Conservation (phyloP, 2,888 invertebrate genomes). For the Altica lythri region DNA sequence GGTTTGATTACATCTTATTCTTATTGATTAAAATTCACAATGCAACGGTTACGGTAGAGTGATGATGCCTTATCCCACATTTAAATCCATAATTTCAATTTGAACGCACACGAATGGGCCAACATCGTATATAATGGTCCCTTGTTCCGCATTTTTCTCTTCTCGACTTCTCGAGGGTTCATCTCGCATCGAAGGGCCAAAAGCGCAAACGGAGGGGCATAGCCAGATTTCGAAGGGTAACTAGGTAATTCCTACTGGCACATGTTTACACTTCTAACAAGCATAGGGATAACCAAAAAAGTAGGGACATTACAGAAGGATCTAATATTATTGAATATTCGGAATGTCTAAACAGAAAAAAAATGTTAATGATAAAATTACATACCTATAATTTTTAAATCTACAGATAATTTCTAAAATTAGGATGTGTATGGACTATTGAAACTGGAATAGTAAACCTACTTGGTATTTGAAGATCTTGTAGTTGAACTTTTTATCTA, state of each 20-base stretch:
- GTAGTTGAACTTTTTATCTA: no score
- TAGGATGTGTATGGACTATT: no score
- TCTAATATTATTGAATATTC: no score
- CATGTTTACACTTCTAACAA: constrained; percentile 35
- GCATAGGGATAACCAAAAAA: constrained; percentile 18
- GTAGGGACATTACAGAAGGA: not conserved
- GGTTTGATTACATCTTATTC: no score
- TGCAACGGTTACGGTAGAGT: no score
- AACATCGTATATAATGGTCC: constrained; percentile 29
- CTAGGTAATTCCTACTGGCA: constrained; percentile 31
- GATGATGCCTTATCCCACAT: constrained; percentile 30
- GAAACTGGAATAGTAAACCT: no score
- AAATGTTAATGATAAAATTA: no score
- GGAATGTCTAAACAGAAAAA: no score
- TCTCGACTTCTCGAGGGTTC: constrained; percentile 24
- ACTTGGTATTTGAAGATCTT: no score
- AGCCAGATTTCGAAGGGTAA: constrained; percentile 18
- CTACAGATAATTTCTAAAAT: no score
- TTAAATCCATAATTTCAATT: constrained; percentile 36
- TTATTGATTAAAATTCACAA: no score
- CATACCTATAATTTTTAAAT: no score
- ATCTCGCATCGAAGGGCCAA: constrained; percentile 6
- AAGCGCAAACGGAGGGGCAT: constrained; percentile 9
- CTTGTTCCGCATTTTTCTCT: constrained; percentile 17
- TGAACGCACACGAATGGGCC: constrained; percentile 34